Evolutionary conservation across 2,797 vertebrate species (phyloP), one percentile per base, ranked within the genome.

Genomic region (Labroides dimidiatus): DNA sequence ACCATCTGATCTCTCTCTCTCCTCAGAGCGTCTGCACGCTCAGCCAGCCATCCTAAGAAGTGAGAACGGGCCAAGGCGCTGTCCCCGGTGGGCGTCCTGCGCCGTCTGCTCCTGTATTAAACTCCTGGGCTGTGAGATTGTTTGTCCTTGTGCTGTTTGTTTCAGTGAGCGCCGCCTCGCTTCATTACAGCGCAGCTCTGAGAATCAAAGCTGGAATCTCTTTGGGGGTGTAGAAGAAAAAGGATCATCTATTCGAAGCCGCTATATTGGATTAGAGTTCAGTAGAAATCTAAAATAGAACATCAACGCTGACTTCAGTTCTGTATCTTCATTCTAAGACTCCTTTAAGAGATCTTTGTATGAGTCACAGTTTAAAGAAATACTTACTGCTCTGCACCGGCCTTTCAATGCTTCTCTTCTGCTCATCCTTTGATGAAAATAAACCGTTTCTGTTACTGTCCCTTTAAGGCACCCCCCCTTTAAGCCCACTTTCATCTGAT

Each of bases 1-100:
- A 64, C 78, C 71, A 39, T 79, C 79, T 80, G 75, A 41, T 45
- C 82, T 57, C 64, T 74, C 72, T 66, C 71, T 60, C 63, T 80
- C 83, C 84, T 39, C 53, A 17, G 68, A 78, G 78, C 2, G 72
- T 78, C 75, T 80, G 56, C 69, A n/a, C n/a, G 72, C 75, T 81
- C 84, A 72, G 56, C 69, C 82, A 69, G 67, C 80, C 87, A n/a
- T 75, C 52, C 63, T 79, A 79, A 74, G 64, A 77, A 76, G 74
- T 47, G 74, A 82, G 71, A 80, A 69, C 68, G 15, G 77, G 78
- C 68, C 72, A 61, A 72, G 63, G 77, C 72, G 75, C 39, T 63
- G 9, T 71, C 72, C 71, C 78, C 69, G 14, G 72, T 75, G 78
- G 80, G 71, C 59, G 63, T 76, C 77, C 67, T 71, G 53, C 63